phyloP scores from a whole-genome alignment of 2,888 invertebrate genomes.

The Phyto melanocephala region DNA sequence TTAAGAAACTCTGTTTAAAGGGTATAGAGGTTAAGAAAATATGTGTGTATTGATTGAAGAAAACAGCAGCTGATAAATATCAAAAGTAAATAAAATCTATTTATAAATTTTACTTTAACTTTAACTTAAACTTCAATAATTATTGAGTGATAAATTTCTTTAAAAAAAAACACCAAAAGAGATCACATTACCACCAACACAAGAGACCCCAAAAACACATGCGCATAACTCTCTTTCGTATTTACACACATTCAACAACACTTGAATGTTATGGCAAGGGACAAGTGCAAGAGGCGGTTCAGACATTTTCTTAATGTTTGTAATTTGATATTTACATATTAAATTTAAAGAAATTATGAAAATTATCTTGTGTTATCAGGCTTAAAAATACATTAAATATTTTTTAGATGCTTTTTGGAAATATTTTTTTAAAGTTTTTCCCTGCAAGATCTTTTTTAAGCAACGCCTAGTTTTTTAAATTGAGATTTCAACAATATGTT shows the following conservation, averaged over 20 bases:
- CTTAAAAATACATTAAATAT: slow-evolving; percentile 10
- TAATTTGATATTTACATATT: slow-evolving; percentile 53
- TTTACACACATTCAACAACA: too few relatives aligned
- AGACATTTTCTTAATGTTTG: slow-evolving; percentile 6
- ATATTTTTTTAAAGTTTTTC: not conserved
- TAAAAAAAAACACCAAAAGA: slow-evolving; percentile 50
- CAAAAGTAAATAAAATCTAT: slow-evolving; percentile 1
- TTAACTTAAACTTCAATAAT: not conserved
- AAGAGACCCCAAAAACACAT: too few relatives aligned
- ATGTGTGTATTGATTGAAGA: slow-evolving; percentile 26
- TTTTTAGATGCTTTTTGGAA: slow-evolving; percentile 15
- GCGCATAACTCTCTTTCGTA: too few relatives aligned
- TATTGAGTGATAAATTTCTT: slow-evolving; percentile 37
- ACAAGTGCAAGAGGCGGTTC: slow-evolving; percentile 45
- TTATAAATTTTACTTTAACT: not conserved
- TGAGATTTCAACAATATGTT: slow-evolving; percentile 39
- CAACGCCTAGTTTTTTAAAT: slow-evolving; percentile 32
- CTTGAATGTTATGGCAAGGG: not conserved
- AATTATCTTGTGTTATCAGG: slow-evolving; percentile 33
- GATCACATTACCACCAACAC: slow-evolving; percentile 22
- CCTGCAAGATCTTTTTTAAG: not conserved
- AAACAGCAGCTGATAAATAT: slow-evolving; percentile 50
- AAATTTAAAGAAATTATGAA: slow-evolving; percentile 28
- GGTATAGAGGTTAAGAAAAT: not conserved
- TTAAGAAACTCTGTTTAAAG: too few relatives aligned